These are phyloP conservation scores for Parasteatoda tepidariorum DNA, from an alignment of 1,140 invertebrate genomes.

Conservation along the genomic window DNA sequence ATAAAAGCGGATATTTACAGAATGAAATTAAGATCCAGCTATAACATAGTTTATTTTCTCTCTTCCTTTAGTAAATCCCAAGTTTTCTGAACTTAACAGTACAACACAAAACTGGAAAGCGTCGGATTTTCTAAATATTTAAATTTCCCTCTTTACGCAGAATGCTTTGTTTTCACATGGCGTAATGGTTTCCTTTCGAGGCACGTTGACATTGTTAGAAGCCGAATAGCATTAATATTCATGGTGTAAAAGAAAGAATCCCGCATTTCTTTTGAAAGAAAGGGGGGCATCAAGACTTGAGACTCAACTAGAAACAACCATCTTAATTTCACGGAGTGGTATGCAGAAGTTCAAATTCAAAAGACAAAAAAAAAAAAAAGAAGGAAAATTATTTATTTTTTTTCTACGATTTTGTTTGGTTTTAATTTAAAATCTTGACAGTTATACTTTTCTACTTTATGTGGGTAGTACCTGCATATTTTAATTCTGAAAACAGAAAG, in stretches of 20 bases:
- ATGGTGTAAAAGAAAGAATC: slow-evolving; percentile 21
- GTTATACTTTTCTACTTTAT: slow-evolving; percentile 21
- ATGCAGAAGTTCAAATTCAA: slow-evolving; percentile 8
- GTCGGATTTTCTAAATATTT: background rate
- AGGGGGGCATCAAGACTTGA: slow-evolving; percentile 8
- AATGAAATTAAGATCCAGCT: too few relatives aligned
- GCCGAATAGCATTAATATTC: slow-evolving; percentile 53
- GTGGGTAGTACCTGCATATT: slow-evolving; percentile 43
- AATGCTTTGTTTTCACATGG: slow-evolving; percentile 42
- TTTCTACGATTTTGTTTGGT: slow-evolving; percentile 9
- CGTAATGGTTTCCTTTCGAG: slow-evolving; percentile 35
- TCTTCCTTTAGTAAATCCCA: background rate
- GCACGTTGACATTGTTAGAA: slow-evolving; percentile 47
- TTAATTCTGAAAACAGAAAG: slow-evolving; percentile 15
- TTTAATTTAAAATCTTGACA: slow-evolving; percentile 59
- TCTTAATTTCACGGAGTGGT: slow-evolving; percentile 55
- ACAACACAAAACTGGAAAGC: background rate
- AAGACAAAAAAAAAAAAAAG: slow-evolving; percentile 2
- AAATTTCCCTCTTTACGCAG: slow-evolving; percentile 44
- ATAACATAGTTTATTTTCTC: background rate
- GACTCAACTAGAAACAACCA: slow-evolving; percentile 1
- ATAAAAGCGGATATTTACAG: too few relatives aligned
- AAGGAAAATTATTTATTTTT: too few relatives aligned
- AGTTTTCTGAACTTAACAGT: background rate
- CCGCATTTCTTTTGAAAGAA: background rate